These are phyloP conservation scores for Aspidiotus rigidus DNA, from an alignment of 2,888 invertebrate species.

Conservation along the genomic window DNA sequence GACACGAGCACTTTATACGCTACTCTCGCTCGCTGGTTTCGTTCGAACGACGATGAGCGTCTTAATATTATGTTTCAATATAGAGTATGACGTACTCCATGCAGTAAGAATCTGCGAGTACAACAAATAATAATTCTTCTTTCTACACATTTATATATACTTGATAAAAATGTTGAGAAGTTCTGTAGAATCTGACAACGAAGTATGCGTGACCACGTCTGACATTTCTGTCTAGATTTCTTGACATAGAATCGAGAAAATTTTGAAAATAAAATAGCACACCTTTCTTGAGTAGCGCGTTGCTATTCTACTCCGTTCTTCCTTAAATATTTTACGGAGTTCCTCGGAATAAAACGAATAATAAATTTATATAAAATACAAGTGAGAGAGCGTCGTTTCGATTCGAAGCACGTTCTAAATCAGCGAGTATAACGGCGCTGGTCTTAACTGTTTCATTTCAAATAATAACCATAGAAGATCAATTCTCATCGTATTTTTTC, in stretches of 20 bases:
- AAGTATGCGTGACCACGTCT: too few relatives aligned
- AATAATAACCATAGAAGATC: neutral
- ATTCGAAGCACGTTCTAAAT: slow-evolving; percentile 20
- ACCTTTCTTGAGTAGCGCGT: neutral
- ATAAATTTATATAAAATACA: neutral
- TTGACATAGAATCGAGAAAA: neutral
- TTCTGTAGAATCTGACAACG: too few relatives aligned
- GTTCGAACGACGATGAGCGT: too few relatives aligned
- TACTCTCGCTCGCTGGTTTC: too few relatives aligned
- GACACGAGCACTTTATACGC: too few relatives aligned
- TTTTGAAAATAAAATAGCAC: neutral
- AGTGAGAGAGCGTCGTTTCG: slow-evolving; percentile 6
- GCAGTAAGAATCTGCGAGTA: too few relatives aligned
- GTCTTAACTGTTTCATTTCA: slow-evolving; percentile 20
- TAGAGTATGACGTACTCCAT: too few relatives aligned
- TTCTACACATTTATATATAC: too few relatives aligned
- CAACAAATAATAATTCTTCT: too few relatives aligned
- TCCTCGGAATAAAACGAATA: slow-evolving; percentile 2
- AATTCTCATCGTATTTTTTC: slow-evolving; percentile 2
- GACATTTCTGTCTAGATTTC: neutral
- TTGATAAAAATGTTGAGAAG: too few relatives aligned
- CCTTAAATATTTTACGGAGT: neutral
- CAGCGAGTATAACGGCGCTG: slow-evolving; percentile 23
- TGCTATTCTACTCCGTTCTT: neutral
- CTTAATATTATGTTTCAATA: too few relatives aligned